Conservation (phyloP, 2,888 invertebrate species). For the Exocentrus adspersus region DNA sequence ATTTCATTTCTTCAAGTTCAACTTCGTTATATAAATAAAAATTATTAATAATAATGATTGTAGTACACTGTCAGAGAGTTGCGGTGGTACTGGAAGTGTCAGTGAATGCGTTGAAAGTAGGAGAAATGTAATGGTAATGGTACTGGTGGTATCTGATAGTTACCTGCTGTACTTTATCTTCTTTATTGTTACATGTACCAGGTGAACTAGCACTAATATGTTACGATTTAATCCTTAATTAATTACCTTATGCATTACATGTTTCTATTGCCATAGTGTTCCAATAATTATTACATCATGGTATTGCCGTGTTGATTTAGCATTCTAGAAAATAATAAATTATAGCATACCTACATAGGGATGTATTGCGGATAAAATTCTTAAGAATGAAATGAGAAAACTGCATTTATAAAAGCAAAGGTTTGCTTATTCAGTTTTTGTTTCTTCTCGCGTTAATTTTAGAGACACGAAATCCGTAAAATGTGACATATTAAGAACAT, state of each 20-base stretch:
- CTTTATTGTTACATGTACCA: neutral
- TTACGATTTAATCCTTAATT: neutral
- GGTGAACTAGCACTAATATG: neutral
- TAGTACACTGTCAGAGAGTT: slow-evolving; percentile 34
- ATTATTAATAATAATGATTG: slow-evolving; percentile 25
- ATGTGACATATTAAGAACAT: too few species aligned
- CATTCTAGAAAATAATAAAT: too few species aligned
- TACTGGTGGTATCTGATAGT: slow-evolving; percentile 40
- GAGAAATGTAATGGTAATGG: slow-evolving; percentile 52
- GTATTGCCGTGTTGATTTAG: too few species aligned
- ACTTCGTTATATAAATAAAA: slow-evolving; percentile 22
- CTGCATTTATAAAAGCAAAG: too few species aligned
- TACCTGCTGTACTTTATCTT: slow-evolving; percentile 33
- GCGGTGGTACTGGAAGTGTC: slow-evolving; percentile 39
- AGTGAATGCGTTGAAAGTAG: slow-evolving; percentile 51
- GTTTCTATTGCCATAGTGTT: neutral
- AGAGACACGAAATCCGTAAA: too few species aligned
- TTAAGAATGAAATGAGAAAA: too few species aligned
- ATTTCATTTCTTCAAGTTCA: slow-evolving; percentile 14
- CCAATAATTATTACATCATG: too few species aligned
- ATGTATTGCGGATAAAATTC: too few species aligned
- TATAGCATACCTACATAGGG: too few species aligned
- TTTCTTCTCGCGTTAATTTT: too few species aligned
- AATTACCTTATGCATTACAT: neutral
- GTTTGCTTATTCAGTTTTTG: too few species aligned